phyloP scores from a whole-genome alignment of 2,888 invertebrate species.

The Lapara coniferarum region DNA sequence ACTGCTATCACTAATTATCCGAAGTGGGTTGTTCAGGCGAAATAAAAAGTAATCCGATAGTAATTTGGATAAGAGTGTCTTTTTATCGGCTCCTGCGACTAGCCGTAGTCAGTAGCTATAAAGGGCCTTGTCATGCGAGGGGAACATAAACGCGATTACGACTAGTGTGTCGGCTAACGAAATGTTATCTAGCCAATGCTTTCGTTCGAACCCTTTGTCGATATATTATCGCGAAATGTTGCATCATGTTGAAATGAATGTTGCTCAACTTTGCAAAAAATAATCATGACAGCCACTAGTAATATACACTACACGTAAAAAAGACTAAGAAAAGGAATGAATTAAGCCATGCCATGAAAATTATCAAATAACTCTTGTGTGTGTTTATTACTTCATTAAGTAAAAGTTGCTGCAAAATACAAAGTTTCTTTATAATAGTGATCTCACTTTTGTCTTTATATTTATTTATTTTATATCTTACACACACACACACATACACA shows the following conservation, averaged over 20 bases:
- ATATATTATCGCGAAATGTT: not conserved
- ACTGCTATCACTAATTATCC: conserved; percentile 68
- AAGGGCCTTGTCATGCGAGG: conserved; percentile 69
- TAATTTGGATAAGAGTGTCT: conserved; percentile 69
- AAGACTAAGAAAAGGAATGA: no score
- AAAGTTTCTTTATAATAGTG: no score
- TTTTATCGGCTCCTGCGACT: conserved; percentile 64
- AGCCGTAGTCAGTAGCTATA: conserved; percentile 61
- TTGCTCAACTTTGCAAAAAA: not conserved
- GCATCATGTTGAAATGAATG: not conserved
- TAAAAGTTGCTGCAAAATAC: no score
- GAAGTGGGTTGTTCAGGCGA: conserved; percentile 61
- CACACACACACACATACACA: no score
- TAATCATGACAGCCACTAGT: not conserved
- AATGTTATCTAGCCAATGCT: conserved; percentile 56
- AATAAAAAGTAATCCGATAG: conserved; percentile 73
- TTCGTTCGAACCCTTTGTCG: conserved; percentile 31
- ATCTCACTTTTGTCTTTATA: no score
- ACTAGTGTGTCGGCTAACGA: conserved; percentile 58
- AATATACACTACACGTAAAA: no score
- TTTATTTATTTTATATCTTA: no score
- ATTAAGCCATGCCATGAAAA: no score
- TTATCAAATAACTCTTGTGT: no score
- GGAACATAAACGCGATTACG: conserved; percentile 65
- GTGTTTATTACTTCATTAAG: no score